phyloP scores from a whole-genome alignment of 1,140 invertebrate genomes.

The Teleopsis dalmanni region DNA sequence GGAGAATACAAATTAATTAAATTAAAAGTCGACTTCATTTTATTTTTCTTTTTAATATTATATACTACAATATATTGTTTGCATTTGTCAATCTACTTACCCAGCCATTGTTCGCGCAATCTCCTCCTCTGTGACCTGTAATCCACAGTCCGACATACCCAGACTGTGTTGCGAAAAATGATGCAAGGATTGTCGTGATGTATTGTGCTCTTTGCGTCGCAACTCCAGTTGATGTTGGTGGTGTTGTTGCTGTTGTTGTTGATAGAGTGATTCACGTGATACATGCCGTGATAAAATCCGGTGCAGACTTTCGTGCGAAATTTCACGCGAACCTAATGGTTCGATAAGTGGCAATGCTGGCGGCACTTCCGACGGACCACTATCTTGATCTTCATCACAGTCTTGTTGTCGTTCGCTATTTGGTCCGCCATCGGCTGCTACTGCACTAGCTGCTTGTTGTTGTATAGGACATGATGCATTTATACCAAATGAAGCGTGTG shows the following conservation, averaged over 20 bases:
- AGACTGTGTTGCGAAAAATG: constrained; percentile 42
- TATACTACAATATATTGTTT: neutral
- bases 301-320: constrained; percentile 70
- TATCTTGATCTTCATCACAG: constrained; percentile 62
- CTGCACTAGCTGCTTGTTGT: neutral
- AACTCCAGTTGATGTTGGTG: constrained; percentile 38
- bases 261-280: constrained; percentile 53
- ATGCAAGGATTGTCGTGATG: constrained; percentile 36
- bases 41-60: no score
- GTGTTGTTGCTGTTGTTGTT: constrained; percentile 40
- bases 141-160: constrained; percentile 58
- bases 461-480: constrained; percentile 4
- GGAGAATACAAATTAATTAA: no score
- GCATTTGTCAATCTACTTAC: constrained; percentile 48
- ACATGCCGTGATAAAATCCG: constrained; percentile 49
- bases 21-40: no score
- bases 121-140: constrained; percentile 87
- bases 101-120: constrained; percentile 77
- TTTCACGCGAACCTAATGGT: constrained; percentile 65
- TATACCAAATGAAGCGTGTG: constrained; percentile 4
- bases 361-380: constrained; percentile 62
- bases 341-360: constrained; percentile 67
- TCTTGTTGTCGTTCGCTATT: constrained; percentile 38
- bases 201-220: constrained; percentile 43
- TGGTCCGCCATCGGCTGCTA: neutral